A percentile compares a stretch with the other conserved stretches of the same genome.
Conservation (phyloP, 2,888 invertebrate genomes). For the Eupithecia abbreviata region DNA sequence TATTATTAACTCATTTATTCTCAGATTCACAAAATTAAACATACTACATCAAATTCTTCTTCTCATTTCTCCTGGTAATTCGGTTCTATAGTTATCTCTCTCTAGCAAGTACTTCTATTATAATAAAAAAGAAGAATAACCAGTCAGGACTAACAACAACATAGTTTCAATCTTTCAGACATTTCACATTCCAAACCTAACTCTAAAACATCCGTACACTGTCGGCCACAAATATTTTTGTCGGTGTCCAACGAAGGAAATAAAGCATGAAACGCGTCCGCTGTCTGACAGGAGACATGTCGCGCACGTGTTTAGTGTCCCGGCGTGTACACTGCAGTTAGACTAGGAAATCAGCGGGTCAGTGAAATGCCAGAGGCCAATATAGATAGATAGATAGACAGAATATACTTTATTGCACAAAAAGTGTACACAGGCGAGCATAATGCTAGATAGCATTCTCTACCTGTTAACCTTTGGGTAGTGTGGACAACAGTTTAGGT, state of each 20-base stretch:
- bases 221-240: slow-evolving; percentile 50
- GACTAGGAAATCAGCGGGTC: slow-evolving; percentile 29
- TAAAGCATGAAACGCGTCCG: slow-evolving; percentile 55
- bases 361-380: no score
- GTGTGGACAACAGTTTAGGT: no score
- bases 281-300: slow-evolving; percentile 45
- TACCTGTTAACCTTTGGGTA: no score
- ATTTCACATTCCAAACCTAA: slow-evolving; percentile 2
- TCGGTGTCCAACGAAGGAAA: slow-evolving; percentile 55
- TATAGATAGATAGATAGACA: no score
- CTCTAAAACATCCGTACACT: slow-evolving; percentile 29
- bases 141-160: background rate
- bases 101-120: background rate
- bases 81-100: background rate
- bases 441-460: no score
- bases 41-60: no score
- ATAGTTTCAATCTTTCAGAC: background rate
- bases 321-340: slow-evolving; percentile 43
- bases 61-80: no score
- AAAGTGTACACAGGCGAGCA: no score
- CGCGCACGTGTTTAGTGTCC: slow-evolving; percentile 55
- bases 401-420: no score
- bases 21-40: no score
- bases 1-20: no score
- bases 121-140: background rate